These are phyloP conservation scores for Druon quercuslanigerum DNA, from an alignment of 1,140 invertebrate genomes.

Conservation along the genomic window DNA sequence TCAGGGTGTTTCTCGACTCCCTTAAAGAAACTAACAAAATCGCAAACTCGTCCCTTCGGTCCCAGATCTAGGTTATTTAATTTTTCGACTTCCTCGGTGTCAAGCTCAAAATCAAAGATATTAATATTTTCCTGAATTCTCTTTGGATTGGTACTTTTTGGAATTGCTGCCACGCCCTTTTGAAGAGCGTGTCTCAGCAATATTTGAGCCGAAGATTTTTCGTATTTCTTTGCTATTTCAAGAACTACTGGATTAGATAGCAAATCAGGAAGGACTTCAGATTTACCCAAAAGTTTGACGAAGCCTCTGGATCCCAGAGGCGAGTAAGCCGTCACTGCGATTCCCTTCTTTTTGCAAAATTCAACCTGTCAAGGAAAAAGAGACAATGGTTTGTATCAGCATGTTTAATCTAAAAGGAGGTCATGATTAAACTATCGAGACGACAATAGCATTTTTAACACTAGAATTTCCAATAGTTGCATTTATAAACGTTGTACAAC, in stretches of 20 bases:
- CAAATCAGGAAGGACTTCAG: slow-evolving; percentile 78
- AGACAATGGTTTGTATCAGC: slow-evolving; percentile 26
- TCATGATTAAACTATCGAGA: too few relatives aligned
- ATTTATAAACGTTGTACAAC: too few relatives aligned
- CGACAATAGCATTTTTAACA: neutral
- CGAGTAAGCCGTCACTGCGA: slow-evolving; percentile 79
- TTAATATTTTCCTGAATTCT: slow-evolving; percentile 78
- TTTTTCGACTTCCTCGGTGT: slow-evolving; percentile 61
- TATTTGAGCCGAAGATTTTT: slow-evolving; percentile 80
- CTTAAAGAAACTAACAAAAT: slow-evolving; percentile 77
- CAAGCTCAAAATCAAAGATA: slow-evolving; percentile 72
- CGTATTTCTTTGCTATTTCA: slow-evolving; percentile 78
- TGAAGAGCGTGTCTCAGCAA: slow-evolving; percentile 78
- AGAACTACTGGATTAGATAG: slow-evolving; percentile 81
- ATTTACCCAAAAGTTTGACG: slow-evolving; percentile 72
- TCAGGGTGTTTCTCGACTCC: slow-evolving; percentile 79
- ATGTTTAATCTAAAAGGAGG: too few relatives aligned
- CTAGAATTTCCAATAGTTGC: too few relatives aligned
- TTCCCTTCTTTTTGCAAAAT: slow-evolving; percentile 76
- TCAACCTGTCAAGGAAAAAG: slow-evolving; percentile 65
- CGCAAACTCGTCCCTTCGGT: slow-evolving; percentile 77
- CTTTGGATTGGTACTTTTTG: slow-evolving; percentile 78
- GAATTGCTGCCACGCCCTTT: slow-evolving; percentile 78
- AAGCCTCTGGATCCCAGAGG: slow-evolving; percentile 80
- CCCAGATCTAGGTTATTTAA: slow-evolving; percentile 77